Conservation (phyloP, 2,888 invertebrate genomes). For the Folsomia manolachei region DNA sequence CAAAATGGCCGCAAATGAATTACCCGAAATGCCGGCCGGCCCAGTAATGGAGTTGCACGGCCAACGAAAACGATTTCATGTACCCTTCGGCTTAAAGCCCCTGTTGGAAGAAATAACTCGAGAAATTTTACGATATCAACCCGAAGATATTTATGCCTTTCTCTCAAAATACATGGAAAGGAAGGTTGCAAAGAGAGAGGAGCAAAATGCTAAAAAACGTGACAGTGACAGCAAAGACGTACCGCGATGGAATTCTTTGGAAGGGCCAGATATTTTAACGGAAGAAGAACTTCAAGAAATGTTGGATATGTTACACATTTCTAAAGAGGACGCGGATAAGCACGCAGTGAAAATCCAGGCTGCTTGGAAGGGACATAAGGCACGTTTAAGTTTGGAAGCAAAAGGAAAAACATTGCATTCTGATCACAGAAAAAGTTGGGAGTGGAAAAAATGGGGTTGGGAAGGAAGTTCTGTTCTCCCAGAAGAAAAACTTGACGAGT, state of each 20-base stretch:
- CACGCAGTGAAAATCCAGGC: conserved; percentile 25
- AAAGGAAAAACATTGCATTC: conserved; percentile 17
- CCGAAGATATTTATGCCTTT: conserved; percentile 44
- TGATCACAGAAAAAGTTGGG: conserved; percentile 30
- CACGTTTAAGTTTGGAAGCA: conserved; percentile 25
- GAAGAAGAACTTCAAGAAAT: conserved; percentile 35
- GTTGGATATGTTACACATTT: conserved; percentile 29
- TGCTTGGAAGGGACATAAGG: conserved; percentile 31
- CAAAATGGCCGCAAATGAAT: conserved; percentile 36
- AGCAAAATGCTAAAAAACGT: conserved; percentile 20
- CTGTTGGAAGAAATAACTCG: conserved; percentile 47
- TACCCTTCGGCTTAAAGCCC: conserved; percentile 45
- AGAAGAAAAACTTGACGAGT: conserved; percentile 29
- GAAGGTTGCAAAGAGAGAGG: conserved; percentile 28
- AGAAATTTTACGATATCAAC: conserved; percentile 43
- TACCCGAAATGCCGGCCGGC: conserved; percentile 48
- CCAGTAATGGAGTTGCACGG: conserved; percentile 48
- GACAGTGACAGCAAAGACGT: neutral
- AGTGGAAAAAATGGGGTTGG: conserved; percentile 32
- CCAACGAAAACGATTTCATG: conserved; percentile 45
- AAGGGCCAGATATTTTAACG: conserved; percentile 31
- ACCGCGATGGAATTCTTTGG: conserved; percentile 11
- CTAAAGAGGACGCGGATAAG: conserved; percentile 29
- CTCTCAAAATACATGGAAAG: conserved; percentile 37
- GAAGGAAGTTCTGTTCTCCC: conserved; percentile 30